These are phyloP conservation scores for Dipodomys merriami DNA, from an alignment of 2,113 vertebrate species.

Conservation along the genomic window DNA sequence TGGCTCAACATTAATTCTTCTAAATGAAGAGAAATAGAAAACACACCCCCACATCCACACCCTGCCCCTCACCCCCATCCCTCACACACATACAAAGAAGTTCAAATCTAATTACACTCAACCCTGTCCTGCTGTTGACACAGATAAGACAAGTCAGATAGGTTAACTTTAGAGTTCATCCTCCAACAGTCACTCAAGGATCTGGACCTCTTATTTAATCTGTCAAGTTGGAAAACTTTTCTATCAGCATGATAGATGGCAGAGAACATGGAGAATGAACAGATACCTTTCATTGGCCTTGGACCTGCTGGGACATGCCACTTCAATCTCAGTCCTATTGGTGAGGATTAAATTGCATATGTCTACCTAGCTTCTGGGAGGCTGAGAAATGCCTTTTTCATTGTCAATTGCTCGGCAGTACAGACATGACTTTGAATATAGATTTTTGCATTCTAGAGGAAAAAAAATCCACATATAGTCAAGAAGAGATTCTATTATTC, in stretches of 20 bases:
- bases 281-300: neutral
- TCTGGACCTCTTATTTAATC: neutral
- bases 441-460: neutral
- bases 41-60: too few species aligned
- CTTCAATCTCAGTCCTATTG: neutral
- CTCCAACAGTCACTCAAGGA: neutral
- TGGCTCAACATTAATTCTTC: neutral
- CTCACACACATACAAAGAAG: neutral
- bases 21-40: neutral
- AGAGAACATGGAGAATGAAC: neutral
- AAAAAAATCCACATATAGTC: neutral
- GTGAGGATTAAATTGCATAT: neutral
- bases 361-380: neutral
- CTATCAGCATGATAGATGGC: neutral
- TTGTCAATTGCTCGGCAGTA: neutral
- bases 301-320: neutral
- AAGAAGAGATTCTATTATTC: neutral
- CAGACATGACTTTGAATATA: neutral
- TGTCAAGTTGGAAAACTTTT: neutral
- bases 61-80: too few species aligned
- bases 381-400: neutral
- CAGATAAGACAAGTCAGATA: neutral
- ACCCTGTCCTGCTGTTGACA: neutral
- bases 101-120: neutral
- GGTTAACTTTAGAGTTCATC: neutral